phyloP scores from a whole-genome alignment of 1,140 invertebrate species.

The Solenopsis invicta region DNA sequence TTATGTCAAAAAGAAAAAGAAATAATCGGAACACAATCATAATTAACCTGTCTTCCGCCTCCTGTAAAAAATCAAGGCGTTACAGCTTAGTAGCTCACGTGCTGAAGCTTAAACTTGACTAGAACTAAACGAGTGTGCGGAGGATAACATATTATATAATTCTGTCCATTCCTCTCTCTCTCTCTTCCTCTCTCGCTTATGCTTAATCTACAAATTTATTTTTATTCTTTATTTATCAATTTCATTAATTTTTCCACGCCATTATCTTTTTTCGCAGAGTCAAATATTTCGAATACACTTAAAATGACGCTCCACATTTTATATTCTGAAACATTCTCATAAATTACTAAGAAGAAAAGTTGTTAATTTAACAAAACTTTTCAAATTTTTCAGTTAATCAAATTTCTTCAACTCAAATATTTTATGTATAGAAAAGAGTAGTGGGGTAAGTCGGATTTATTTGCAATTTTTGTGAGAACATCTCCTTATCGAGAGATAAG shows the following conservation, averaged over 20 bases:
- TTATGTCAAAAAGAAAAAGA: conserved; percentile 48
- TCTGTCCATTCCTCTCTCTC: conserved; percentile 40
- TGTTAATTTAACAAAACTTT: no score
- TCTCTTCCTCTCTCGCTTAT: background rate
- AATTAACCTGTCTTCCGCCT: conserved; percentile 75
- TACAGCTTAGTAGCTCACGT: conserved; percentile 75
- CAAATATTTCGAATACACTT: background rate
- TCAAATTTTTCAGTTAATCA: no score
- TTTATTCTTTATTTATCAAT: conserved; percentile 60
- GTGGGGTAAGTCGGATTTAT: no score
- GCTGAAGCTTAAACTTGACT: conserved; percentile 79
- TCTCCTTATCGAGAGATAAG: no score
- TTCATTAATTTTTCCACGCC: conserved; percentile 43
- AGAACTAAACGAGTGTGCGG: conserved; percentile 77
- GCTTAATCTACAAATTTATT: conserved; percentile 47
- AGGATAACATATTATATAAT: conserved; percentile 52
- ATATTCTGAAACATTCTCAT: conserved; percentile 6
- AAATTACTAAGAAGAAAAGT: no score
- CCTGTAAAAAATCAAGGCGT: conserved; percentile 51
- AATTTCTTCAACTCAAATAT: no score
- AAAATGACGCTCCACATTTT: background rate
- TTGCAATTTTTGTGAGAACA: no score
- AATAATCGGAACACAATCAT: conserved; percentile 62
- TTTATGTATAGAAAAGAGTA: no score
- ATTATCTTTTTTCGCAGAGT: conserved; percentile 29